Evolutionary conservation across 2,888 invertebrate species (phyloP).

Genomic region (Perizoma affinitatum): DNA sequence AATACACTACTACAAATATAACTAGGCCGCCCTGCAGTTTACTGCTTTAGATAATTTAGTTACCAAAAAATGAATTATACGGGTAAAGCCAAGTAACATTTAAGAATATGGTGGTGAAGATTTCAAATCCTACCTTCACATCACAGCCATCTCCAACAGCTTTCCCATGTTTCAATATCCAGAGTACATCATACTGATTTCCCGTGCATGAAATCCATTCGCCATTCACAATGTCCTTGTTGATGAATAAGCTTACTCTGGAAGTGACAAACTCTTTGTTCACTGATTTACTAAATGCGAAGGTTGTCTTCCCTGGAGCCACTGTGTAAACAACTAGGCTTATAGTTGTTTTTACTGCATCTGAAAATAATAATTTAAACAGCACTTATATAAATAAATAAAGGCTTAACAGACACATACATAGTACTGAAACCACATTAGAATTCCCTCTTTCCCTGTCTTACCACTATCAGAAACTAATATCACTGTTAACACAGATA

Average conservation of each 20-base stretch:
- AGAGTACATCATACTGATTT: constrained; percentile 74
- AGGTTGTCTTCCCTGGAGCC: constrained; percentile 59
- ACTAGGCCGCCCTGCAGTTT: no score
- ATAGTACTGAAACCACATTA: no score
- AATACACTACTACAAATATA: no score
- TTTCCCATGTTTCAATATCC: constrained; percentile 66
- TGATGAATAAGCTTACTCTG: constrained; percentile 55
- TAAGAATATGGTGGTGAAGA: no score
- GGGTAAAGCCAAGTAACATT: no score
- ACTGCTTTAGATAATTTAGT: no score
- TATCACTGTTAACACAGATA: no score
- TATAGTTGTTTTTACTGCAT: constrained; percentile 72
- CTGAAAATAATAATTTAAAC: constrained; percentile 45
- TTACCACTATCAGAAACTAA: no score
- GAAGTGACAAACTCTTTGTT: constrained; percentile 50
- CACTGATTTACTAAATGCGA: constrained; percentile 71
- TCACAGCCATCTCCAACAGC: constrained; percentile 48
- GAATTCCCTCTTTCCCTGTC: no score
- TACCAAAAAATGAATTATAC: no score
- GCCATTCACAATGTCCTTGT: constrained; percentile 54
- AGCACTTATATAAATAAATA: no score
- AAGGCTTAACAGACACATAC: no score
- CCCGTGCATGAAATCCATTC: constrained; percentile 73
- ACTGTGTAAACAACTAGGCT: constrained; percentile 65
- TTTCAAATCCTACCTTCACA: constrained; percentile 56